Base-by-base conservation (phyloP, 37 sponge, comb jelly and placozoan genomes). In the Haliclona indistincta region DNA sequence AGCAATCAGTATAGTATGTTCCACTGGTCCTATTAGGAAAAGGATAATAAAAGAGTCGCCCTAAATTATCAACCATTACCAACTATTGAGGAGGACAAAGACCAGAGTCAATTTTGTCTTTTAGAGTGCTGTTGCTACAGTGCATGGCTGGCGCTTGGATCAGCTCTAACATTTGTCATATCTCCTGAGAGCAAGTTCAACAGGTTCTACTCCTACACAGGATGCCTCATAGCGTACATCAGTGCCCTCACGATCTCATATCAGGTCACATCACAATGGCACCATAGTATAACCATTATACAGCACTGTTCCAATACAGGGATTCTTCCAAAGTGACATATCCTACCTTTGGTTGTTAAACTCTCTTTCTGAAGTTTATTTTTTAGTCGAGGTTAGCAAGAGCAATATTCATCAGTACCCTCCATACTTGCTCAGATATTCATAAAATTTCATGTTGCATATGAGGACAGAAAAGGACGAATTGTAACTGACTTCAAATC, bases 361-460 rank as follows among this genome's bases (percentile, higher is more conserved):
- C 53, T 86, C 77, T 60, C 39, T 63, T 39, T 82, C 86, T 77
- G 91, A 91, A 42, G 51, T 52, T 5, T 90, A 79, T 56, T 90
- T 90, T 61, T 58, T 90, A 32, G 33, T 76, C 40, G 88, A 87
- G 77, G 88, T 87, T 19, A 37, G 51, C 44, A 62, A 39, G 5
- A 26, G 32, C 1, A 70, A 19, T 10, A 15, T 15, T 11, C 38
- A 33, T 60, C 15, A 15, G 25, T 58, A 22, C 19, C 42, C 5
- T 38, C 39, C 47, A 3, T 37, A 22, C 7, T 58, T 26, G 43
- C 35, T 22, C 51, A 86, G 81, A 74, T 91, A 40, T 60, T 86
- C 41, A 39, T 91, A 26, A 85, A 86, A 75, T 91, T 91, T 43
- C 86, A 86, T 42, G 29, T 85, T 25, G 64, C 86, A 11, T 91